A percentile compares a stretch with the other conserved stretches of the same genome.
Conservation (phyloP, 2,888 invertebrate genomes). For the Ormia ochracea region DNA sequence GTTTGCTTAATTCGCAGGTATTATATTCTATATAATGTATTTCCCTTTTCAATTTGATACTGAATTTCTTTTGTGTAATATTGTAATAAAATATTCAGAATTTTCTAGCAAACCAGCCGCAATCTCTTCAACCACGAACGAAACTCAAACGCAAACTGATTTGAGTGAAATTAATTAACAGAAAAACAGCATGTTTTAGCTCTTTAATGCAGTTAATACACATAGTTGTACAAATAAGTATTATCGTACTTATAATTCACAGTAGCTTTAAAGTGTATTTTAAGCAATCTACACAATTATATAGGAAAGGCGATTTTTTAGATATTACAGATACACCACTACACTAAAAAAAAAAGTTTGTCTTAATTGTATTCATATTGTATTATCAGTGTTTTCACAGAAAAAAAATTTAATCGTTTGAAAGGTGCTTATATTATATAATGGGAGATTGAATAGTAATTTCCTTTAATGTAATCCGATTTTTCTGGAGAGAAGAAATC, state of each 20-base stretch:
- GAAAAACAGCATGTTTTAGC: conserved; percentile 31
- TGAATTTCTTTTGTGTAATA: conserved; percentile 54
- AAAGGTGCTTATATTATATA: too few relatives aligned
- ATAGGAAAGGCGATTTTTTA: too few relatives aligned
- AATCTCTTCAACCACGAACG: conserved; percentile 42
- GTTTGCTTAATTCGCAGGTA: conserved; percentile 23
- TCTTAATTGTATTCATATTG: too few relatives aligned
- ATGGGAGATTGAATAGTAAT: too few relatives aligned
- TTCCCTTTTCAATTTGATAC: conserved; percentile 25
- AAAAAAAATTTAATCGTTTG: too few relatives aligned
- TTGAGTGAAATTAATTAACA: conserved; percentile 40
- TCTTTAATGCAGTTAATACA: conserved; percentile 22
- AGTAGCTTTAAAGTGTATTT: neutral
- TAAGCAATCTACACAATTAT: too few relatives aligned
- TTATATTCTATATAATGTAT: conserved; percentile 6
- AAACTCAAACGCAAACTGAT: conserved; percentile 58
- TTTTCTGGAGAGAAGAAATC: too few relatives aligned
- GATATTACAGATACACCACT: too few relatives aligned
- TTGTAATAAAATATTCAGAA: conserved; percentile 8
- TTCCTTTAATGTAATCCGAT: too few relatives aligned
- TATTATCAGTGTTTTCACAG: too few relatives aligned
- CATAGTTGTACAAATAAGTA: conserved; percentile 35
- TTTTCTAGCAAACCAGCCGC: conserved; percentile 41
- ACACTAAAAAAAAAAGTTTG: too few relatives aligned
- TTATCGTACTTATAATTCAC: neutral